Conservation (phyloP, 1,140 invertebrate genomes). For the Muscidifurax raptorellus region DNA sequence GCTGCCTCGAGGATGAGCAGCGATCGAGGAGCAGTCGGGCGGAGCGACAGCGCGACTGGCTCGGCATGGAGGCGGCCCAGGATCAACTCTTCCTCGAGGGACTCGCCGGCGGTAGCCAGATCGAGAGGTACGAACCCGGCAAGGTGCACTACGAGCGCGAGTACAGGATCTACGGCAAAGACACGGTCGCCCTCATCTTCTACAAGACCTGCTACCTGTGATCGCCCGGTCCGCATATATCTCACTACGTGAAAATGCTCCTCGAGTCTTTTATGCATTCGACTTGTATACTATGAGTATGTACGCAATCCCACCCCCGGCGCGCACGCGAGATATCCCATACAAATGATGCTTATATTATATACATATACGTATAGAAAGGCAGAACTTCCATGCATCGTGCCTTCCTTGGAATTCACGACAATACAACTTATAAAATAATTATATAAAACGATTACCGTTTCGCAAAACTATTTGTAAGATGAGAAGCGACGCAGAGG, state of each 20-base stretch:
- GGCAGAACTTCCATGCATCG: constrained; percentile 70
- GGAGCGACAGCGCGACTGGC: constrained; percentile 54
- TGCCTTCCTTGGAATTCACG: constrained; percentile 65
- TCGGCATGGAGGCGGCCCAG: constrained; percentile 12
- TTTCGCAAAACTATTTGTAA: constrained; percentile 26
- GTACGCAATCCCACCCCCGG: too few relatives aligned
- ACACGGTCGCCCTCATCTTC: constrained; percentile 73
- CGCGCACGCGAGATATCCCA: background rate
- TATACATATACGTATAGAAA: too few relatives aligned
- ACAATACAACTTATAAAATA: constrained; percentile 59
- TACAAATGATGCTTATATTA: background rate
- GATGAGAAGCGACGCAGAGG: background rate
- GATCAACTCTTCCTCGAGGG: constrained; percentile 34
- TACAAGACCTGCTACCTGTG: constrained; percentile 75
- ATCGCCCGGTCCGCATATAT: constrained; percentile 53
- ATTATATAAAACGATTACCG: background rate
- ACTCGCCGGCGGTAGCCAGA: constrained; percentile 40
- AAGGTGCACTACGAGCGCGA: constrained; percentile 73
- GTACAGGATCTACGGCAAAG: constrained; percentile 73
- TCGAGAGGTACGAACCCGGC: constrained; percentile 66
- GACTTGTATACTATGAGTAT: too few relatives aligned
- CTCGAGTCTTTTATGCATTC: too few relatives aligned
- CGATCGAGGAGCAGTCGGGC: constrained; percentile 64
- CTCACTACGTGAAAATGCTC: too few relatives aligned
- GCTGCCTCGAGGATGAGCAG: constrained; percentile 59